Evolutionary conservation across 23 tunicate species (phyloP).

Genomic region (Diplosoma virens): DNA sequence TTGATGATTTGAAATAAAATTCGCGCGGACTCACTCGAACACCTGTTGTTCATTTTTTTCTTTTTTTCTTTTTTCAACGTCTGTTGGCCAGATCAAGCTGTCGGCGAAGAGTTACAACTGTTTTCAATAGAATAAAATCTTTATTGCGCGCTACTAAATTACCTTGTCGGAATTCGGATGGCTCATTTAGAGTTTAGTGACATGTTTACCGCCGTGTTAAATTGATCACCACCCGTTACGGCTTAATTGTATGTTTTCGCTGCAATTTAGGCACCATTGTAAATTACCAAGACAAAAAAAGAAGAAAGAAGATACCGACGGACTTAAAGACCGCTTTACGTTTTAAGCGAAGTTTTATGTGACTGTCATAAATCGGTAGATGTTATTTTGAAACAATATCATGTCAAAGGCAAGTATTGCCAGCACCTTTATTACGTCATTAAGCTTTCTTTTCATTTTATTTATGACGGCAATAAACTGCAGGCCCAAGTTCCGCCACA

Average conservation of each 20-base stretch:
- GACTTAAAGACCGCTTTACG: background rate
- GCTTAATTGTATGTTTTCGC: conserved; percentile 6
- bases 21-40: background rate
- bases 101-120: background rate
- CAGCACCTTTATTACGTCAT: conserved; percentile 32
- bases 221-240: conserved; percentile 2
- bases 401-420: conserved; percentile 9
- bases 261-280: conserved; percentile 11
- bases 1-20: background rate
- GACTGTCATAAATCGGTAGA: conserved; percentile 11
- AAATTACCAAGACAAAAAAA: conserved; percentile 4
- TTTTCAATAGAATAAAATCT: background rate
- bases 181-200: conserved; percentile 17
- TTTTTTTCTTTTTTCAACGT: background rate
- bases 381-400: background rate
- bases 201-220: conserved; percentile 3
- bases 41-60: background rate
- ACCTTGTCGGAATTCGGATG: conserved; percentile 1
- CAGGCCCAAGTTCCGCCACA: background rate
- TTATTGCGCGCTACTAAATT: conserved; percentile 1
- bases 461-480: conserved; percentile 21
- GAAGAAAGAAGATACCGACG: background rate
- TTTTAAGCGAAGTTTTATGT: background rate
- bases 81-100: background rate
- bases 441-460: conserved; percentile 17